Evolutionary conservation across 2,888 invertebrate genomes (phyloP).

Genomic region (Eurois occulta): DNA sequence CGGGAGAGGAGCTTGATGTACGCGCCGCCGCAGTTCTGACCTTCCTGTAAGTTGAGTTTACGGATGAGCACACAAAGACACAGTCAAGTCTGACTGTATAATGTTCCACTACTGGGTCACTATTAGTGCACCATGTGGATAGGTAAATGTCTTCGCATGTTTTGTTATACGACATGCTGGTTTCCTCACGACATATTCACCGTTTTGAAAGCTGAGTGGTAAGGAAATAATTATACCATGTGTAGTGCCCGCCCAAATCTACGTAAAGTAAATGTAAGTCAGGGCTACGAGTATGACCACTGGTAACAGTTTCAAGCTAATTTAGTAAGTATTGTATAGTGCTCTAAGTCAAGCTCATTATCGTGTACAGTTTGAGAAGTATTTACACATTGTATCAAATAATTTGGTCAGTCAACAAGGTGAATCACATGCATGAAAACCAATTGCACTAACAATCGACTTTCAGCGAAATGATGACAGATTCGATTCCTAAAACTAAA

Average conservation of each 20-base stretch:
- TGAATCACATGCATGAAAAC: not conserved
- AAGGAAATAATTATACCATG: not conserved
- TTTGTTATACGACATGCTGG: not conserved
- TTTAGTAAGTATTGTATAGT: not conserved
- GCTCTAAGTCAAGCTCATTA: not conserved
- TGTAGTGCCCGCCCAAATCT: not conserved
- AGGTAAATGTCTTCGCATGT: not conserved
- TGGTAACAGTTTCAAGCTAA: not conserved
- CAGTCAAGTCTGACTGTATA: too few species aligned
- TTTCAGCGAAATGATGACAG: not conserved
- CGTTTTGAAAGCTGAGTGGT: not conserved
- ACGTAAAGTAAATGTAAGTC: not conserved
- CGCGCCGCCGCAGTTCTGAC: constrained; percentile 99
- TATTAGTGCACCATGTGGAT: not conserved
- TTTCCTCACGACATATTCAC: not conserved
- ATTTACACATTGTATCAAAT: not conserved
- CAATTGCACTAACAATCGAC: not conserved
- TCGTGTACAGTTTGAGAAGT: not conserved
- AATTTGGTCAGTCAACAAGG: not conserved
- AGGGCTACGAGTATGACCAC: not conserved
- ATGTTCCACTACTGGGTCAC: not conserved
- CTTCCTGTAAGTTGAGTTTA: constrained; percentile 92
- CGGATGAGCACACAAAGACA: not conserved
- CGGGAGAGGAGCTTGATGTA: constrained; percentile 98
- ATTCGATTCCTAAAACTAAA: constrained; percentile 5